Evolutionary conservation across 1,140 invertebrate genomes (phyloP).

Genomic region (Capitella teleta): DNA sequence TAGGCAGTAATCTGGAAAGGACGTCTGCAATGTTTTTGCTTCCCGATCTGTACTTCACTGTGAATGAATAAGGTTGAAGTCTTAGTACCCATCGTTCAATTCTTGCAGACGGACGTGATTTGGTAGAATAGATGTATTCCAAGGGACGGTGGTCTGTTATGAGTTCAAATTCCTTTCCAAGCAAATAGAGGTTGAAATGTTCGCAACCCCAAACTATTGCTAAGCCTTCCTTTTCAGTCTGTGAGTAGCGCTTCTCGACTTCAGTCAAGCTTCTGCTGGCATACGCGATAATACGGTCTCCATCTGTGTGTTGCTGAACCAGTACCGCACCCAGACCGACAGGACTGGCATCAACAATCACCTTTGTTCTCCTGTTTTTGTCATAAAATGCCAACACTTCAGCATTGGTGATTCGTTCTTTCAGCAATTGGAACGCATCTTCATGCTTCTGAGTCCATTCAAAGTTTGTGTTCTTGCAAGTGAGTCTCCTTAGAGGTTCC

Average conservation of each 20-base stretch:
- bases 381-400: not conserved
- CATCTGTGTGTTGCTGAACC: not conserved
- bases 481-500: too few species aligned
- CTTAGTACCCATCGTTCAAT: too few species aligned
- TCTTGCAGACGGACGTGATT: too few species aligned
- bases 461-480: too few species aligned
- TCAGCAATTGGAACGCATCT: too few species aligned
- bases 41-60: too few species aligned
- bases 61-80: too few species aligned
- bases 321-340: not conserved
- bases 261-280: constrained; percentile 14
- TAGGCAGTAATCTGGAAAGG: too few species aligned
- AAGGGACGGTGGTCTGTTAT: constrained; percentile 39
- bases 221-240: constrained; percentile 39
- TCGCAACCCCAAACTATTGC: constrained; percentile 37
- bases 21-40: too few species aligned
- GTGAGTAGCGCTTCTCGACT: constrained; percentile 27
- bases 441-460: too few species aligned
- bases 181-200: constrained; percentile 26
- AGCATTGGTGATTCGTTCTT: too few species aligned
- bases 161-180: not conserved
- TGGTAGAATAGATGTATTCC: too few species aligned
- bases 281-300: constrained; percentile 11
- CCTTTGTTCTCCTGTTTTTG: not conserved
- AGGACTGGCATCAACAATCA: not conserved